Percentiles rank a stretch among this genome's conserved stretches.
Conservation (phyloP, 2,113 vertebrate genomes). For the Corapipo altera region DNA sequence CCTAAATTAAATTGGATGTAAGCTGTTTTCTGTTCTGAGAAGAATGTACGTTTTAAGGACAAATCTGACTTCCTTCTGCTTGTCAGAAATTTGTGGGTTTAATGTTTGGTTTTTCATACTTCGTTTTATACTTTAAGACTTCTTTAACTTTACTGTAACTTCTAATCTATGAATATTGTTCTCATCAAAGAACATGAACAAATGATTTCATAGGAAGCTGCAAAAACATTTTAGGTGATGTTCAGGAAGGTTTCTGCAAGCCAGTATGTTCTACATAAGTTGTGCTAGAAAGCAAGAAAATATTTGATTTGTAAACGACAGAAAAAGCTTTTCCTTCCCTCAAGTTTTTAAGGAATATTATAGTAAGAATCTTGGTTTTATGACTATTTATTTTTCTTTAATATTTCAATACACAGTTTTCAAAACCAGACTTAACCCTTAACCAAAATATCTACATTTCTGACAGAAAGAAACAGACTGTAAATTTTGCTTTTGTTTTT, state of each 20-base stretch:
- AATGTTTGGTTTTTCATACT: neutral
- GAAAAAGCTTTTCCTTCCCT: neutral
- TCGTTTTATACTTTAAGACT: neutral
- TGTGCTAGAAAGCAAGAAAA: neutral
- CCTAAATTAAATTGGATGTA: neutral
- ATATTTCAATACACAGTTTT: neutral
- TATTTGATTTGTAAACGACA: neutral
- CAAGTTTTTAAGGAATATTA: neutral
- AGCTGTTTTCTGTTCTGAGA: neutral
- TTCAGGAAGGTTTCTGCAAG: neutral
- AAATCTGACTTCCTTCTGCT: neutral
- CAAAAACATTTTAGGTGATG: neutral
- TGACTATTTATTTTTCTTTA: neutral
- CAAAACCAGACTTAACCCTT: neutral
- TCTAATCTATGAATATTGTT: neutral
- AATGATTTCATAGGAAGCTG: neutral
- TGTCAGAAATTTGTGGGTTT: neutral
- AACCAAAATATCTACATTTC: neutral
- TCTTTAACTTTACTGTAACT: neutral
- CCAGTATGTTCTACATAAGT: neutral
- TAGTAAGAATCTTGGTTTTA: neutral
- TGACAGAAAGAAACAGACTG: neutral
- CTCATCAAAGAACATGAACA: neutral
- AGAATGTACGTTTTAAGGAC: neutral
- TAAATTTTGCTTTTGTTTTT: neutral